phyloP scores from a whole-genome alignment of 2,888 invertebrate species.

The Platycheirus albimanus region DNA sequence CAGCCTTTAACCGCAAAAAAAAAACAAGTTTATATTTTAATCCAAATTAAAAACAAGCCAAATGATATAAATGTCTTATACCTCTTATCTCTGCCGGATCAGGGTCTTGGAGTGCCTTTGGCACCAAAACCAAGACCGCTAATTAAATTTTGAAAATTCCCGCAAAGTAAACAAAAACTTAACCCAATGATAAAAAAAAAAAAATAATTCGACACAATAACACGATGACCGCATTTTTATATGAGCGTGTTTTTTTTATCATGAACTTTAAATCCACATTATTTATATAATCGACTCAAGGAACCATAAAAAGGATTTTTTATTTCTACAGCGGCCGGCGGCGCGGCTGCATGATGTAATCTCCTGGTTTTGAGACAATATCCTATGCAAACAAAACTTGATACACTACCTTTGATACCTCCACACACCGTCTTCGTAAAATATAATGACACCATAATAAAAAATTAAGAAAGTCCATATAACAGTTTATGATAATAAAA shows the following conservation, averaged over 20 bases:
- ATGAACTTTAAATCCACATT: conserved; percentile 40
- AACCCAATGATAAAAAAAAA: conserved; percentile 35
- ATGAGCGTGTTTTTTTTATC: conserved; percentile 5
- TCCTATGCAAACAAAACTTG: conserved; percentile 70
- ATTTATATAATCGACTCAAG: conserved; percentile 39
- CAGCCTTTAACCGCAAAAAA: background rate
- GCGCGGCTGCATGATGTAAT: conserved; percentile 44
- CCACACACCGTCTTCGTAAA: conserved; percentile 1
- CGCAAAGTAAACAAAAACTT: conserved; percentile 57
- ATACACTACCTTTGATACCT: conserved; percentile 63
- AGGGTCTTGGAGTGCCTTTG: conserved; percentile 16
- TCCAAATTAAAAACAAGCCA: background rate
- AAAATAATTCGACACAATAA: conserved; percentile 55
- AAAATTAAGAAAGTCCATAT: conserved; percentile 14
- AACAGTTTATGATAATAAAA: background rate
- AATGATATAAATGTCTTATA: conserved; percentile 17
- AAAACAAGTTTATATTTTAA: conserved; percentile 31
- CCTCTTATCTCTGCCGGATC: conserved; percentile 27
- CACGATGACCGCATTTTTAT: conserved; percentile 59
- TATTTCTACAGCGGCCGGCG: conserved; percentile 40
- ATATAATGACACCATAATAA: conserved; percentile 7
- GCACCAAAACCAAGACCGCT: conserved; percentile 47
- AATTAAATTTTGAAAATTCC: conserved; percentile 65
- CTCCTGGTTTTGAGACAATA: conserved; percentile 32
- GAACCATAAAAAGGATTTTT: conserved; percentile 68